Evolutionary conservation across 2,888 invertebrate genomes (phyloP).

Genomic region (Trissoscelio sp.): DNA sequence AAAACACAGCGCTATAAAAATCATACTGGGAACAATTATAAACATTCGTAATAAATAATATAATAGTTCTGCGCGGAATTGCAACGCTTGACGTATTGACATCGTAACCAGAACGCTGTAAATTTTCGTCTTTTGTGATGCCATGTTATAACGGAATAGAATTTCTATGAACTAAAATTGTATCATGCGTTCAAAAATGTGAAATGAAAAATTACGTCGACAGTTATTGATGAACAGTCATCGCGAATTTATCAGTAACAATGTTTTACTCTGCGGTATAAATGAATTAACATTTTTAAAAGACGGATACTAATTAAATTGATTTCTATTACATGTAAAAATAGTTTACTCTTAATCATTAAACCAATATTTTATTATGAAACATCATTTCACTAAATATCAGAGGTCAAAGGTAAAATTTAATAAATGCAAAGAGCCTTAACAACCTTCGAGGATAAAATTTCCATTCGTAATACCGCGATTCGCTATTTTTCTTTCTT

Average conservation of each 20-base stretch:
- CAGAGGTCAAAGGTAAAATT: conserved; percentile 13
- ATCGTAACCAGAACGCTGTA: conserved; percentile 26
- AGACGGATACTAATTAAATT: no score
- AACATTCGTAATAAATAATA: conserved; percentile 14
- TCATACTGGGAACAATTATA: conserved; percentile 10
- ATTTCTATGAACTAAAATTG: conserved; percentile 5
- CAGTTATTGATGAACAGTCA: conserved; percentile 28
- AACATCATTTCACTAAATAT: neutral
- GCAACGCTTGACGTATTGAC: conserved; percentile 22
- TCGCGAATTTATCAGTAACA: neutral
- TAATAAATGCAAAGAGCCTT: conserved; percentile 14
- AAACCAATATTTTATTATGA: conserved; percentile 1
- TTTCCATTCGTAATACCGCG: conserved; percentile 9
- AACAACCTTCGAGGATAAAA: neutral
- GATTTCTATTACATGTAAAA: no score
- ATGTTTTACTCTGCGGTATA: neutral
- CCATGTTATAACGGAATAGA: conserved; percentile 13
- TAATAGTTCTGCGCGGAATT: conserved; percentile 10
- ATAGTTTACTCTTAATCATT: no score
- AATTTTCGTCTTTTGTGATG: conserved; percentile 35
- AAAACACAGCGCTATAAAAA: neutral
- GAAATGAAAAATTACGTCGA: conserved; percentile 13
- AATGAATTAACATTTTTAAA: neutral
- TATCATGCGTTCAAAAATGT: neutral
- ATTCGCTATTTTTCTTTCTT: no score